Base-by-base conservation (phyloP, 2,888 invertebrate genomes). In the Xanthia icteritia region DNA sequence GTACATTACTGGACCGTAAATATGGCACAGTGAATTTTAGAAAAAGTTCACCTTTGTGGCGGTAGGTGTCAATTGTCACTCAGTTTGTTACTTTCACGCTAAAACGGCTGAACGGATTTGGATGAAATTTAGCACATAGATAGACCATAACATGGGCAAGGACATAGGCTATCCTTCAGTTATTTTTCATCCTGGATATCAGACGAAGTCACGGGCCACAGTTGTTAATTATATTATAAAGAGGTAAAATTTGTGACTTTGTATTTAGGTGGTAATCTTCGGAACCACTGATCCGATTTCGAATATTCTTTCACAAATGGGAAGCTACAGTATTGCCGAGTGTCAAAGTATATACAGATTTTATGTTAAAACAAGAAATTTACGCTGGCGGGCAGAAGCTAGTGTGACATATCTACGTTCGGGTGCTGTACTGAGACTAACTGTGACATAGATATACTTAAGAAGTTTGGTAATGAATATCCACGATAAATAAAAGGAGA, bases 381-480 rank as follows among this genome's bases (percentile, higher is more conserved):
- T 31, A 23, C 3, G 4, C 13, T 13, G 5, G n/a, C 27, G 27
- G 13, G 13, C 13, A 58, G 15, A 27, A 58, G n/a, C 15, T 27
- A 58, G 9, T 60, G 27, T n/a, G 27, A 6, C 2, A 15, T 27
- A 27, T 58, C 27, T 20, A 27, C 31, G 15, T 5, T 23, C 15
- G 13, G 45, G 0, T 48, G 23, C 69, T 73, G 54, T 56, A 48
- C 58, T 45, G 42, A 39, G 39, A 13, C 45, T 54, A n/a, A 36
- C 27, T 39, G 63, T 66, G 61, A 61, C 65, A 61, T 63, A 51
- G 23, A 73, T 54, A 61, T 39, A 39, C 56, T 48, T 73, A 58
- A 75, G 31, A 13, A 11, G 6, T 17, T 48, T 20, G 27, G 27
- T 69, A n/a, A 76, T 45, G 71, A 76, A 6, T n/a, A 64, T 69